Conservation (phyloP, 2,888 invertebrate species). For the Cabera pusaria region DNA sequence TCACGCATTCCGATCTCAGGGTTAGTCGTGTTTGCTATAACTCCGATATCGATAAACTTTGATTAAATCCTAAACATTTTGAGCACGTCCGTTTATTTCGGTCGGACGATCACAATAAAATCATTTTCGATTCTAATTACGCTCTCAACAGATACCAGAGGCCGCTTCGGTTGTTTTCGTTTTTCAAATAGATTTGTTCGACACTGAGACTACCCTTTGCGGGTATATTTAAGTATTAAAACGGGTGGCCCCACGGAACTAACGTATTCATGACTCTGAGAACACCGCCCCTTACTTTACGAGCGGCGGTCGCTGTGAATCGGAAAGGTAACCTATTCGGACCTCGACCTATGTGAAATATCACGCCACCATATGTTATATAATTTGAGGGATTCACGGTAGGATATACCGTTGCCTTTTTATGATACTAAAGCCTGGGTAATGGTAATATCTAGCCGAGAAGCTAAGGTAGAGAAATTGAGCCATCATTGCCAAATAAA, state of each 20-base stretch:
- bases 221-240: constrained; percentile 75
- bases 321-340: constrained; percentile 70
- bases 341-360: constrained; percentile 60
- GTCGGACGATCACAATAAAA: constrained; percentile 4
- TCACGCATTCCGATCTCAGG: constrained; percentile 48
- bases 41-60: constrained; percentile 37
- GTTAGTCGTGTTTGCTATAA: constrained; percentile 43
- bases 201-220: constrained; percentile 47
- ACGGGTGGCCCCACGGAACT: constrained; percentile 60
- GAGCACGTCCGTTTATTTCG: constrained; percentile 11
- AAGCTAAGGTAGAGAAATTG: no score
- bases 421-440: background rate
- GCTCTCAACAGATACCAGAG: constrained; percentile 7
- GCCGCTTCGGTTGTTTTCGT: constrained; percentile 23
- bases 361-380: constrained; percentile 58
- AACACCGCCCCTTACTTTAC: constrained; percentile 71
- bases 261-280: constrained; percentile 78
- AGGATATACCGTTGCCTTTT: constrained; percentile 30
- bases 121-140: constrained; percentile 22
- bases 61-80: constrained; percentile 26
- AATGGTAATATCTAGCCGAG: no score
- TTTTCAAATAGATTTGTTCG: constrained; percentile 28
- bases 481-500: no score
- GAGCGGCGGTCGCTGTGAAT: constrained; percentile 69
- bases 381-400: constrained; percentile 54